Evolutionary conservation across 2,113 vertebrate species (phyloP).

Genomic region (chimpanzee (Pan troglodytes)): DNA sequence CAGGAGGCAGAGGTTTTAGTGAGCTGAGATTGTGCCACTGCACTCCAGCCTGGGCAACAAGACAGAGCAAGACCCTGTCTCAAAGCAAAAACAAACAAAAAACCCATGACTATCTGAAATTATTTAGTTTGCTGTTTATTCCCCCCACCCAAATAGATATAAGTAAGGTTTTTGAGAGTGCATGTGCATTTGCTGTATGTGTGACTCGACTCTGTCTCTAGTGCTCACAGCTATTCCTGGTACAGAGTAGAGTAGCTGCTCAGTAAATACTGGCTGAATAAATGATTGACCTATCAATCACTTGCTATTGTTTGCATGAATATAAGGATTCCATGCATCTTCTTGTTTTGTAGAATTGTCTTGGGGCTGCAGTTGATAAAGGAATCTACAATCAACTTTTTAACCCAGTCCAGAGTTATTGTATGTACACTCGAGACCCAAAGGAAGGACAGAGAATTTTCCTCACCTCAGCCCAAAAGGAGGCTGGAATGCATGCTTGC

Average conservation of each 20-base stretch:
- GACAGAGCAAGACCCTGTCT: too few species aligned
- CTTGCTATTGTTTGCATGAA: neutral
- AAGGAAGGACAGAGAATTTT: neutral
- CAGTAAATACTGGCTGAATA: neutral
- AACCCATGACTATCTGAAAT: neutral
- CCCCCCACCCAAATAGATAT: fast-evolving
- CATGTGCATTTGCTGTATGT: fast-evolving
- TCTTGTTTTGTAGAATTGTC: fast-evolving
- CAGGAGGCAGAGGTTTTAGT: too few species aligned
- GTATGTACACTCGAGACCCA: fast-evolving
- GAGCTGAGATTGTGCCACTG: too few species aligned
- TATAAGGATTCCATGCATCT: neutral
- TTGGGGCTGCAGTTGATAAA: fast-evolving
- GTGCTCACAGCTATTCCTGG: fast-evolving
- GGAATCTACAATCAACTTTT: neutral
- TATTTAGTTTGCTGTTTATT: neutral
- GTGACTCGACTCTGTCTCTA: neutral
- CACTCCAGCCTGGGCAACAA: too few species aligned
- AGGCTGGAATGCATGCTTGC: neutral
- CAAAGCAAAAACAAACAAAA: too few species aligned
- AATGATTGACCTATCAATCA: too few species aligned
- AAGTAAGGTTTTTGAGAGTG: neutral
- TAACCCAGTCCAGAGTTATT: neutral
- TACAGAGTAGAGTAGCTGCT: neutral
- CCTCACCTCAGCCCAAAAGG: neutral